These are phyloP conservation scores for Microtus obscurus DNA, from an alignment of 2,797 vertebrate species.

Conservation along the genomic window DNA sequence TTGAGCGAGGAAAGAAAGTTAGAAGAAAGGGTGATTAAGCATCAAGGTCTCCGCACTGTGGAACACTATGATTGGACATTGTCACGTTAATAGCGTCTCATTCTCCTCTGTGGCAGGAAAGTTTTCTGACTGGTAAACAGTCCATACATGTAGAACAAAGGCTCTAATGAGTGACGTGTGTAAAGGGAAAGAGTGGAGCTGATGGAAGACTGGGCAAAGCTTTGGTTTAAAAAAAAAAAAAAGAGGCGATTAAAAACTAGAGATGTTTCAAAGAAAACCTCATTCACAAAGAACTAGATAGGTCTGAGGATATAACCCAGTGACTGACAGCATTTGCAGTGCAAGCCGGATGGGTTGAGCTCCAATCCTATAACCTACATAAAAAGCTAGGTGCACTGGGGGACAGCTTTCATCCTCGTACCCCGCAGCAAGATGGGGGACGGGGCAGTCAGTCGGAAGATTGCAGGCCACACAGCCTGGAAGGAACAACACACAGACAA, in stretches of 20 bases:
- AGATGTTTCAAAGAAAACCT: conserved; percentile 2
- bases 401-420: neutral
- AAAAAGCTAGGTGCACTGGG: neutral
- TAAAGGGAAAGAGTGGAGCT: neutral
- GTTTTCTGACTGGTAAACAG: neutral
- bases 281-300: neutral
- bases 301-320: neutral
- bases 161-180: no score
- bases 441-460: neutral
- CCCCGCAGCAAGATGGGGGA: neutral
- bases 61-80: neutral
- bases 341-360: neutral
- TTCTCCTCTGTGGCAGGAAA: neutral
- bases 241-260: neutral
- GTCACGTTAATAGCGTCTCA: neutral
- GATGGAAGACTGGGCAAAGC: neutral
- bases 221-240: neutral
- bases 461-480: neutral
- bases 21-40: neutral
- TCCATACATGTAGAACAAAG: neutral
- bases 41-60: neutral
- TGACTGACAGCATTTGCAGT: neutral
- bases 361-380: neutral
- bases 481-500: neutral
- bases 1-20: conserved; percentile 1